Evolutionary conservation across 2,888 invertebrate species (phyloP).

Genomic region (Aporophyla lueneburgensis): DNA sequence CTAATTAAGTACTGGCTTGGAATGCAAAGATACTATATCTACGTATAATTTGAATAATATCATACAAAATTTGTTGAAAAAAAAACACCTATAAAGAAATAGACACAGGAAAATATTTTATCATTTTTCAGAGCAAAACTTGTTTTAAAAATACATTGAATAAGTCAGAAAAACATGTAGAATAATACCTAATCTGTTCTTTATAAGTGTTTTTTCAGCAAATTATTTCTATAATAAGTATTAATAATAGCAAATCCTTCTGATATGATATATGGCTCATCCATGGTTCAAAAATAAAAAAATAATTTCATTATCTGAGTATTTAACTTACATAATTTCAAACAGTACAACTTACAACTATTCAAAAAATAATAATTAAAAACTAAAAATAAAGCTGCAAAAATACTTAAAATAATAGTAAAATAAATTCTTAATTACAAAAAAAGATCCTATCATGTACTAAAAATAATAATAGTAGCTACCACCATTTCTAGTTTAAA

Average conservation of each 20-base stretch:
- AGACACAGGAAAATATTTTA: background rate
- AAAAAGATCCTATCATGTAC: constrained; percentile 68
- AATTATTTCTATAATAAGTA: constrained; percentile 8
- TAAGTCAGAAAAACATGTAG: background rate
- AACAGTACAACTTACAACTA: constrained; percentile 56
- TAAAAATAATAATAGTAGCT: constrained; percentile 68
- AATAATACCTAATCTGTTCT: background rate
- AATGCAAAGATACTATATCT: constrained; percentile 72
- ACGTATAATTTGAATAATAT: constrained; percentile 49
- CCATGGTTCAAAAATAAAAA: constrained; percentile 45
- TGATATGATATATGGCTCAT: constrained; percentile 51
- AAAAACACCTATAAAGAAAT: constrained; percentile 5
- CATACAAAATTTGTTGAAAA: background rate
- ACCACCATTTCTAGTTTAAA: constrained; percentile 68
- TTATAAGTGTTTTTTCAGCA: constrained; percentile 6
- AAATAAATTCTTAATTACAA: constrained; percentile 68
- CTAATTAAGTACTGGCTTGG: constrained; percentile 87
- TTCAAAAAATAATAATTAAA: constrained; percentile 52
- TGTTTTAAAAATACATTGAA: background rate
- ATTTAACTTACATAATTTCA: constrained; percentile 64
- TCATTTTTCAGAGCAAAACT: background rate
- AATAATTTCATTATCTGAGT: constrained; percentile 64
- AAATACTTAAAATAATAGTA: constrained; percentile 69
- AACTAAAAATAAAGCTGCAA: constrained; percentile 67
- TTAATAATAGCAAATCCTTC: constrained; percentile 25